These are phyloP conservation scores for Tribolium castaneum DNA, from an alignment of 1,140 invertebrate genomes.

Conservation along the genomic window DNA sequence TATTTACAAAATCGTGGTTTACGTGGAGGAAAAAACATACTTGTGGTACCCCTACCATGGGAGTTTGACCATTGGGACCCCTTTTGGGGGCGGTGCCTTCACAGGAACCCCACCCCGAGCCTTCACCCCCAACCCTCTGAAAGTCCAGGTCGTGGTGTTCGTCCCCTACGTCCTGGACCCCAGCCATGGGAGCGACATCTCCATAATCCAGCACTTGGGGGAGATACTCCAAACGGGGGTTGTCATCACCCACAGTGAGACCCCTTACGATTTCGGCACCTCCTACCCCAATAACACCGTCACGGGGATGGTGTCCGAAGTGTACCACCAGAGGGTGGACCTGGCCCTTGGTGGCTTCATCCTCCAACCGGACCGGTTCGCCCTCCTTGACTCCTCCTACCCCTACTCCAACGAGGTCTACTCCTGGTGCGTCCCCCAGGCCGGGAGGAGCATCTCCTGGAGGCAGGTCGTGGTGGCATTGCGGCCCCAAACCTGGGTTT, in stretches of 20 bases:
- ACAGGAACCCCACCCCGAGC: neutral
- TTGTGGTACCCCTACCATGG: neutral
- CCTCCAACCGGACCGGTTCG: neutral
- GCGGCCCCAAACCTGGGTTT: slow-evolving; percentile 10
- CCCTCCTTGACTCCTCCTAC: neutral
- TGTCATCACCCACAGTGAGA: neutral
- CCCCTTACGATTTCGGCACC: neutral
- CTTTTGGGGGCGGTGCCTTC: neutral
- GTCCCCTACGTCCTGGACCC: slow-evolving; percentile 3
- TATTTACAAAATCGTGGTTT: neutral
- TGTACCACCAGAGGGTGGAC: neutral
- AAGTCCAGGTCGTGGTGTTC: neutral
- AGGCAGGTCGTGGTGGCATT: slow-evolving; percentile 25
- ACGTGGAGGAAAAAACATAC: neutral
- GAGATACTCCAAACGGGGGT: neutral
- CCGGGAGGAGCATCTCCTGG: neutral
- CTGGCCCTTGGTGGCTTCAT: neutral
- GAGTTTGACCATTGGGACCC: neutral
- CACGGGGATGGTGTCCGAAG: neutral
- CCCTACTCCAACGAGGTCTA: slow-evolving; percentile 11
- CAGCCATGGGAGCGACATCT: neutral
- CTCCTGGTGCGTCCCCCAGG: neutral
- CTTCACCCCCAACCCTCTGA: neutral
- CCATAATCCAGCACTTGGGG: neutral
- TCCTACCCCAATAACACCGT: neutral